Conservation (phyloP, 2,888 invertebrate genomes). For the Drosophila colorata region DNA sequence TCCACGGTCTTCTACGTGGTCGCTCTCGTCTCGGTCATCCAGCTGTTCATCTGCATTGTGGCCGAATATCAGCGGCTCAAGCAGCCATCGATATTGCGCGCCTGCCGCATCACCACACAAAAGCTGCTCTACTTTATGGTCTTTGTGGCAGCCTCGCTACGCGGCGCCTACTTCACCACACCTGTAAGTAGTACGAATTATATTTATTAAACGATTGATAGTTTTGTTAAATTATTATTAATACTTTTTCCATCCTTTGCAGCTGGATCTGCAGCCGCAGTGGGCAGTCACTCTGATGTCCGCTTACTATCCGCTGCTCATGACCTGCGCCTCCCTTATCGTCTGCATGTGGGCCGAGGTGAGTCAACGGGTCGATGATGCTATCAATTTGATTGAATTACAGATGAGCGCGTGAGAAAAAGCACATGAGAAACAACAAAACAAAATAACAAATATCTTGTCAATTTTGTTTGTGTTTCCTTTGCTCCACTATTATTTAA, state of each 20-base stretch:
- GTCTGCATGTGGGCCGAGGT: slow-evolving; percentile 98
- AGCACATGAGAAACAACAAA: too few species aligned
- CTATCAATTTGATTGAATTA: not conserved
- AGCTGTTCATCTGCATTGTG: slow-evolving; percentile 93
- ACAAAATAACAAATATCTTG: too few species aligned
- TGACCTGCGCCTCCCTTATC: slow-evolving; percentile 95
- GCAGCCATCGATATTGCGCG: slow-evolving; percentile 91
- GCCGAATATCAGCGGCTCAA: slow-evolving; percentile 94
- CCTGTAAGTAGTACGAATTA: slow-evolving; percentile 88
- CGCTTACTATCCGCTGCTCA: slow-evolving; percentile 94
- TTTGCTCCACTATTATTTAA: too few species aligned
- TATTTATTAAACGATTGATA: too few species aligned
- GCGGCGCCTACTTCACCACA: slow-evolving; percentile 95
- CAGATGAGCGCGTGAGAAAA: not conserved
- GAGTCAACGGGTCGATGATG: slow-evolving; percentile 81
- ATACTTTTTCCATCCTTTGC: slow-evolving; percentile 29
- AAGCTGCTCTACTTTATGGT: slow-evolving; percentile 95
- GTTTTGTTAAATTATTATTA: too few species aligned
- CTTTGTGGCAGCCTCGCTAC: slow-evolving; percentile 92
- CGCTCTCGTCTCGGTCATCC: slow-evolving; percentile 93
- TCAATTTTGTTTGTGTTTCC: too few species aligned
- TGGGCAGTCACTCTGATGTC: slow-evolving; percentile 95
- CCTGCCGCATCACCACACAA: slow-evolving; percentile 95
- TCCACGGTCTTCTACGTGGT: slow-evolving; percentile 93
- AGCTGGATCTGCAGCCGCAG: slow-evolving; percentile 92